Conservation (phyloP, 2,888 invertebrate genomes). For the Kuschelorhynchus macadamiae region DNA sequence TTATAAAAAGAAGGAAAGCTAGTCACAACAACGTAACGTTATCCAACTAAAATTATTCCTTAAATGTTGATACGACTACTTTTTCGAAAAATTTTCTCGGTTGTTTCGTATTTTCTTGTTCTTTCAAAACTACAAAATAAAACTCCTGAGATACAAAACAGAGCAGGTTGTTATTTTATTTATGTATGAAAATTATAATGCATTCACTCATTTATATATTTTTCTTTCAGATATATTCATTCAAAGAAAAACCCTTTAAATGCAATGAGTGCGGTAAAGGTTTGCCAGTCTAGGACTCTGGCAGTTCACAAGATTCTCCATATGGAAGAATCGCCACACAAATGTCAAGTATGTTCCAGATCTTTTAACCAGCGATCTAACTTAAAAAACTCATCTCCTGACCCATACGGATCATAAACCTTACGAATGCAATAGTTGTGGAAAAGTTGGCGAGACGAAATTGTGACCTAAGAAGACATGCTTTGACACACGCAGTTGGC, state of each 20-base stretch:
- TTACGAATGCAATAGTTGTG: conserved; percentile 65
- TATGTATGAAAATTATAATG: too few relatives aligned
- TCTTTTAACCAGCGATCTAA: conserved; percentile 95
- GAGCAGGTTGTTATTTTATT: too few relatives aligned
- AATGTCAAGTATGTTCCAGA: conserved; percentile 90
- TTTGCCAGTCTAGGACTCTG: conserved; percentile 95
- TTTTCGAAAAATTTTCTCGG: too few relatives aligned
- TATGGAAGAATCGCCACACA: conserved; percentile 94
- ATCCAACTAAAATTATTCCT: too few relatives aligned
- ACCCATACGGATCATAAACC: conserved; percentile 82
- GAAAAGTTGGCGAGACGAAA: conserved; percentile 74
- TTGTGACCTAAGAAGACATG: conserved; percentile 91
- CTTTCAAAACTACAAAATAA: too few relatives aligned
- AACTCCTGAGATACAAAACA: too few relatives aligned
- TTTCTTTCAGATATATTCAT: conserved; percentile 87
- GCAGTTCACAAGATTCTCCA: conserved; percentile 97
- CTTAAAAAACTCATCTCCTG: conserved; percentile 89
- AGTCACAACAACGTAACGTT: too few relatives aligned
- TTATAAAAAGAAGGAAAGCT: too few relatives aligned
- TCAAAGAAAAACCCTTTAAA: conserved; percentile 99
- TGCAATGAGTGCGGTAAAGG: conserved; percentile 98
- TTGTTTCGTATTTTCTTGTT: too few relatives aligned
- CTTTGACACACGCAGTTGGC: conserved; percentile 90
- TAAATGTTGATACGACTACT: too few relatives aligned
- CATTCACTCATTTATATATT: too few relatives aligned